A percentile compares a stretch with the other conserved stretches of the same genome.
These are phyloP conservation scores for Dendrolimus kikuchii DNA, from an alignment of 1,140 invertebrate species.

Conservation along the genomic window DNA sequence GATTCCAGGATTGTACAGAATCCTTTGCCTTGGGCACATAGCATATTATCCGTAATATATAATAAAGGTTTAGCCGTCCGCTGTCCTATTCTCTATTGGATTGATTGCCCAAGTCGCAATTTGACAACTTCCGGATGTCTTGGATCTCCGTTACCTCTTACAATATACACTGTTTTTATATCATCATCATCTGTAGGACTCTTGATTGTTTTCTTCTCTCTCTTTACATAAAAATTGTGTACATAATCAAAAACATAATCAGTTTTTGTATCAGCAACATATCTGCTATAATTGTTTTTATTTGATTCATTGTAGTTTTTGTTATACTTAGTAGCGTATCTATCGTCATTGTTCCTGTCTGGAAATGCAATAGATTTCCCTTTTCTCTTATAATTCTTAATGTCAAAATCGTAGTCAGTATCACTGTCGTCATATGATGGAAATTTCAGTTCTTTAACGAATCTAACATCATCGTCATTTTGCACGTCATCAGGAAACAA, in stretches of 20 bases:
- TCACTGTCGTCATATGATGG: constrained; percentile 6
- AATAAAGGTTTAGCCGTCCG: too few species aligned
- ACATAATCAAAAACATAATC: constrained; percentile 16
- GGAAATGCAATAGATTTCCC: constrained; percentile 28
- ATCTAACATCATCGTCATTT: not conserved
- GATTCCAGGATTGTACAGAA: too few species aligned
- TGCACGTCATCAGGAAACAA: constrained; percentile 25
- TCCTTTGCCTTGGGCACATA: too few species aligned
- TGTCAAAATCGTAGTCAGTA: constrained; percentile 8
- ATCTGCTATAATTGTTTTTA: constrained; percentile 9
- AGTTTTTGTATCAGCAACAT: constrained; percentile 4
- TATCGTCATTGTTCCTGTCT: constrained; percentile 9
- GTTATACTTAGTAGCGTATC: not conserved
- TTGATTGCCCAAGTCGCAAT: constrained; percentile 31
- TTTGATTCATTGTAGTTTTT: constrained; percentile 12
- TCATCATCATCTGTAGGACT: constrained; percentile 13
- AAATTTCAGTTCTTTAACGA: constrained; percentile 7
- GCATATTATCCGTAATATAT: too few species aligned
- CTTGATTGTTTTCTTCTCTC: not conserved
- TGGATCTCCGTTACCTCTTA: constrained; percentile 57
- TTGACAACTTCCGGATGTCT: constrained; percentile 50
- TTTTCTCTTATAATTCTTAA: constrained; percentile 22
- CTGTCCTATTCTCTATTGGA: not conserved
- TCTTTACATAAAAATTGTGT: constrained; percentile 15
- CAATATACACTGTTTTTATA: constrained; percentile 40